Evolutionary conservation across 1,140 invertebrate species (phyloP), one percentile per base, ranked within the genome.

Genomic region (Periplaneta americana): DNA sequence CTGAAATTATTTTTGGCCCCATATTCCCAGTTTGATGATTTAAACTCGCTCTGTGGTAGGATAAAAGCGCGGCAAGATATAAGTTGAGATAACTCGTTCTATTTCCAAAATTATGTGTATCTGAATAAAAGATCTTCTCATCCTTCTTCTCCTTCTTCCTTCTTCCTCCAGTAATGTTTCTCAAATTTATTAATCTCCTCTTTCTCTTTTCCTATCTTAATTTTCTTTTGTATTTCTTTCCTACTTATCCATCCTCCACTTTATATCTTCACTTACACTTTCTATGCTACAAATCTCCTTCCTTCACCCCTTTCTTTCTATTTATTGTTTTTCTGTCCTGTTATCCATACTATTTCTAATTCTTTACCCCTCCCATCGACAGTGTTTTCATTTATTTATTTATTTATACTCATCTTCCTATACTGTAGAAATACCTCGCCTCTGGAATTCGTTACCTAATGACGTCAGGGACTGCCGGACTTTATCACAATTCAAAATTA

Each of bases 321-420:
- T 39, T 74, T 75, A 8, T 82, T 35, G n/a, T 81, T 79, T 81
- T 75, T 36, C 34, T 66, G 11, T 80, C 33, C 6, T 80, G 9
- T 33, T 80, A n/a, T n/a, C n/a, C n/a, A n/a, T n/a, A n/a, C n/a
- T n/a, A n/a, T n/a, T n/a, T n/a, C n/a, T n/a, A n/a, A n/a, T n/a
- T n/a, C n/a, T n/a, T n/a, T n/a, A n/a, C n/a, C n/a, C n/a, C n/a
- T n/a, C n/a, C n/a, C n/a, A n/a, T n/a, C n/a, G n/a, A n/a, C n/a
- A n/a, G n/a, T n/a, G n/a, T n/a, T n/a, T n/a, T n/a, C n/a, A n/a
- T n/a, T n/a, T n/a, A n/a, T n/a, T n/a, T n/a, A n/a, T n/a, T n/a
- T n/a, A n/a, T n/a, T n/a, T n/a, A n/a, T n/a, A n/a, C n/a, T n/a
- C n/a, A n/a, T n/a, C n/a, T n/a, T n/a, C n/a, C n/a, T n/a, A n/a